phyloP scores from a whole-genome alignment of 2,797 vertebrate genomes.

The Sylvia borin region DNA sequence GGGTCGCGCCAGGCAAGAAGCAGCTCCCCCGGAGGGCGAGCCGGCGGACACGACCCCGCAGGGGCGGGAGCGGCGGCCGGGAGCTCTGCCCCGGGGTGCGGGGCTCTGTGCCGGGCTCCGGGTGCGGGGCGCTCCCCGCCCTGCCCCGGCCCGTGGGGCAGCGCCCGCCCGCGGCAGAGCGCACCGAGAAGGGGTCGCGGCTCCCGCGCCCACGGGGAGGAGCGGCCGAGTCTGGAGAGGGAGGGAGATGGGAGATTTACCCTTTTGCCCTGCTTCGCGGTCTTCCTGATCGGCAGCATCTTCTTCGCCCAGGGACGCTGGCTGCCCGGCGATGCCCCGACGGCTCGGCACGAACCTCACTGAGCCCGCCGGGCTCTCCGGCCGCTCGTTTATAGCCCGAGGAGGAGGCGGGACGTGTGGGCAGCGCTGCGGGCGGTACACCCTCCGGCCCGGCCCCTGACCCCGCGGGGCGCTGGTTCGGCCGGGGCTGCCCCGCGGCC shows the following conservation, averaged over 20 bases:
- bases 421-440: neutral
- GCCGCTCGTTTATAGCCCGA: neutral
- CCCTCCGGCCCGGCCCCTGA: neutral
- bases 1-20: neutral
- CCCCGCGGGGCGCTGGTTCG: neutral
- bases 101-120: neutral
- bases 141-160: neutral
- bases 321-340: fast-evolving
- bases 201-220: neutral
- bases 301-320: neutral
- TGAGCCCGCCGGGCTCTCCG: fast-evolving
- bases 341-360: fast-evolving
- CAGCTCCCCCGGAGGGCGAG: neutral
- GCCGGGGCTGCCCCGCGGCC: neutral
- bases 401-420: neutral
- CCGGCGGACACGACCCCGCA: neutral
- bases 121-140: too few species aligned
- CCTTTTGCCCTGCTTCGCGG: neutral
- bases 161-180: neutral
- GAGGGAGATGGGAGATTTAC: neutral
- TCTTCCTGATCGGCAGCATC: slow-evolving; percentile 47
- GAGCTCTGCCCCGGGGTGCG: neutral
- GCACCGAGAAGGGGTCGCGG: too few species aligned
- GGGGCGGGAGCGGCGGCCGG: neutral
- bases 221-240: neutral